Percentiles rank a stretch among this genome's conserved stretches.
phyloP scores from a whole-genome alignment of 2,113 vertebrate genomes.

The Cyanoderma ruficeps region DNA sequence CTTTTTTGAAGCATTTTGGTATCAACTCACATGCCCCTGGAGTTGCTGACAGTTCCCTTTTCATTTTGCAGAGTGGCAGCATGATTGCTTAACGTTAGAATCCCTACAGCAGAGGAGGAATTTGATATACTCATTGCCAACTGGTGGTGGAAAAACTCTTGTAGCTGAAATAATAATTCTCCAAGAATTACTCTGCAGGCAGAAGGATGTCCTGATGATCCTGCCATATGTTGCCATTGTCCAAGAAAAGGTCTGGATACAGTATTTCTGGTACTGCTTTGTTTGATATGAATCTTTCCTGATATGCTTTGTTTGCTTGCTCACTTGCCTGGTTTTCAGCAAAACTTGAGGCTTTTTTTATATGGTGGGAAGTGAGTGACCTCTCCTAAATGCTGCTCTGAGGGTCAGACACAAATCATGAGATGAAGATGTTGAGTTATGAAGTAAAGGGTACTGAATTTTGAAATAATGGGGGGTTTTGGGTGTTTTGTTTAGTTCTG shows the following conservation, averaged over 20 bases:
- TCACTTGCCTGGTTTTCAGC: neutral
- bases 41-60: neutral
- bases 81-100: constrained; percentile 87
- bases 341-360: neutral
- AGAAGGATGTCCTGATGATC: constrained; percentile 89
- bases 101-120: constrained; percentile 88
- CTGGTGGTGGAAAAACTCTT: constrained; percentile 95
- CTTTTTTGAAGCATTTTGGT: neutral
- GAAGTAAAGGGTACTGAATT: neutral
- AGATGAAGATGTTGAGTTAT: neutral
- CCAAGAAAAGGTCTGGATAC: constrained; percentile 89
- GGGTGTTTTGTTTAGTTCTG: neutral
- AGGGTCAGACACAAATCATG: neutral
- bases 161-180: constrained; percentile 96
- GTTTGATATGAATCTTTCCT: neutral
- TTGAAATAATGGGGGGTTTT: neutral
- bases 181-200: constrained; percentile 89
- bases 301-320: neutral
- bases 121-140: constrained; percentile 94
- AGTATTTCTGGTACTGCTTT: neutral
- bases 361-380: rapidly evolving
- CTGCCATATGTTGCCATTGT: constrained; percentile 94
- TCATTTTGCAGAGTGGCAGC: constrained; percentile 88
- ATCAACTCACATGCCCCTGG: no score
- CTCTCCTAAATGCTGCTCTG: neutral